A percentile compares a stretch with the other conserved stretches of the same genome.
These are phyloP conservation scores for Ceuthmochares aereus DNA, from an alignment of 2,113 vertebrate genomes.

Conservation along the genomic window DNA sequence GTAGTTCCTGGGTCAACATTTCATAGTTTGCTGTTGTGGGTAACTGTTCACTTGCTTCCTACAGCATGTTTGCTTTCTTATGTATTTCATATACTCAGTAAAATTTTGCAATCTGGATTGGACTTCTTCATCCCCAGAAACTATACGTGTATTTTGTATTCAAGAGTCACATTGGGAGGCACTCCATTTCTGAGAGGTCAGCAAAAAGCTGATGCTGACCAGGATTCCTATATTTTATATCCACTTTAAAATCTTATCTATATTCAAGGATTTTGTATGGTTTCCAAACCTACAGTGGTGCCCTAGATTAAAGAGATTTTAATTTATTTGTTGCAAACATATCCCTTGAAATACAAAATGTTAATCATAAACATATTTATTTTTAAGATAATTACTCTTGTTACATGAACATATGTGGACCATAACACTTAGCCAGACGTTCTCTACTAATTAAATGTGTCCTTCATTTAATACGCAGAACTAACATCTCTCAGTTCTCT, in stretches of 20 bases:
- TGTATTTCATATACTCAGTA: neutral
- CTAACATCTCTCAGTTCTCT: slow-evolving; percentile 24
- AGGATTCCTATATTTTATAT: neutral
- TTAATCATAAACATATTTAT: slow-evolving; percentile 65
- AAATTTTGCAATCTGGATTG: neutral
- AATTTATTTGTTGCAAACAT: slow-evolving; percentile 33
- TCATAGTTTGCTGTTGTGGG: neutral
- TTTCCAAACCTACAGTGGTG: neutral
- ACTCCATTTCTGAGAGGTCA: neutral
- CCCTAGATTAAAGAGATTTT: neutral
- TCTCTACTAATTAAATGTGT: slow-evolving; percentile 15
- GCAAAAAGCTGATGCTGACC: neutral
- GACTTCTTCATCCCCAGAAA: neutral
- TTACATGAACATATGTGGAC: slow-evolving; percentile 69
- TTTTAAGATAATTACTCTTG: slow-evolving; percentile 49
- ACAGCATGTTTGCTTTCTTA: neutral
- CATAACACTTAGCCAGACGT: slow-evolving; percentile 56
- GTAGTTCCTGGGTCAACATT: neutral
- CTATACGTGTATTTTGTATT: neutral
- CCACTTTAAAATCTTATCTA: neutral
- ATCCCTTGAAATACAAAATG: slow-evolving; percentile 52
- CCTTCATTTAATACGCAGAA: slow-evolving; percentile 56
- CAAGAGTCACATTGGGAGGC: neutral
- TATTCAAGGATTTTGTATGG: neutral
- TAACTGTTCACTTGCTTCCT: neutral